These are phyloP conservation scores for Falco peregrinus DNA, from an alignment of 2,797 vertebrate species.

Conservation along the genomic window DNA sequence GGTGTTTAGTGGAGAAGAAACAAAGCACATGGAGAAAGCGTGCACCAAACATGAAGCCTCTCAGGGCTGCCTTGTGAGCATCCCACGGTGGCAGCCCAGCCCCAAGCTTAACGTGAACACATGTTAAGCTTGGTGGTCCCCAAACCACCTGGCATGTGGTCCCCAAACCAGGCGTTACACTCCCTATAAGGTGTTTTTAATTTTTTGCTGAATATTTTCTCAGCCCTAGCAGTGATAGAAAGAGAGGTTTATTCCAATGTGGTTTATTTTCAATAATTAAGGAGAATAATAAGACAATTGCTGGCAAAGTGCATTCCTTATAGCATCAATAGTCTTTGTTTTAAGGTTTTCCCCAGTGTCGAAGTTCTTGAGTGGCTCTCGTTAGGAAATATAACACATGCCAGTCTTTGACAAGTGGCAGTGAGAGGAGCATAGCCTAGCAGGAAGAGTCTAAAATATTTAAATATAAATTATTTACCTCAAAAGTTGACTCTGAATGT, in stretches of 20 bases:
- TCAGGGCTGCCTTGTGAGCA: not conserved
- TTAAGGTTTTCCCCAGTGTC: not conserved
- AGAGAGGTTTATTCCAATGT: not conserved
- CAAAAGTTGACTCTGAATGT: slow-evolving; percentile 6
- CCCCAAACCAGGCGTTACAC: fast-evolving
- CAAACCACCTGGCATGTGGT: not conserved
- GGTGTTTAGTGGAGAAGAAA: not conserved
- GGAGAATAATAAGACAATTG: slow-evolving; percentile 11
- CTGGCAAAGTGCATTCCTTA: not conserved
- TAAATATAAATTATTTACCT: slow-evolving; percentile 24
- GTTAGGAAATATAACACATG: not conserved
- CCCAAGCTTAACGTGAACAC: not conserved
- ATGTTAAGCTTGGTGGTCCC: not conserved
- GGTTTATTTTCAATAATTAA: slow-evolving; percentile 57
- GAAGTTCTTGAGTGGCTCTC: not conserved
- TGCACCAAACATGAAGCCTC: not conserved
- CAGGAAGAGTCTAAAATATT: not conserved
- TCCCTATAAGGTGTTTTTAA: not conserved
- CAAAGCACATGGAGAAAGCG: fast-evolving
- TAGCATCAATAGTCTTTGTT: slow-evolving; percentile 26
- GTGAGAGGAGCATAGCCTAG: not conserved
- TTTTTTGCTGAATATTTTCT: not conserved
- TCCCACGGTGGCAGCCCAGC: fast-evolving
- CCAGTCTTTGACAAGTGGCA: not conserved
- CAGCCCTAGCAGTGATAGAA: not conserved